These are phyloP conservation scores for Nesoenas mayeri DNA, from an alignment of 2,113 vertebrate species.

Conservation along the genomic window DNA sequence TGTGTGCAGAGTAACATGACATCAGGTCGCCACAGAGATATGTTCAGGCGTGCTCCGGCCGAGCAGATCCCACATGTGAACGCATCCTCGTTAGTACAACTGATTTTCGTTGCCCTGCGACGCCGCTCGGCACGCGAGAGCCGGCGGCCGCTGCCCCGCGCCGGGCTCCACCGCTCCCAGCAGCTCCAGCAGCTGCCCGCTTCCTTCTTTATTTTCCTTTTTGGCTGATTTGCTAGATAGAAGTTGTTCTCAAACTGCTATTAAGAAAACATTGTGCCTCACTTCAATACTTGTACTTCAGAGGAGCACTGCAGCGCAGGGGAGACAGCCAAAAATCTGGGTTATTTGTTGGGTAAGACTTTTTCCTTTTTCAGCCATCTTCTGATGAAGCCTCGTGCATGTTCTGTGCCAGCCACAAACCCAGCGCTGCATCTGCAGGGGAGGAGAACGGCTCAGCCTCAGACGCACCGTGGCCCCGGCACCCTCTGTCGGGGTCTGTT, in stretches of 20 bases:
- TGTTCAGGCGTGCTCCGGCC: not conserved
- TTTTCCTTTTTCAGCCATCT: conserved; percentile 33
- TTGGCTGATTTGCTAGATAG: conserved; percentile 32
- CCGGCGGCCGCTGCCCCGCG: not conserved
- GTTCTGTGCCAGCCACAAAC: conserved; percentile 24
- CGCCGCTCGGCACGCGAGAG: not conserved
- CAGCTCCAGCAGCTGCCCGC: not conserved
- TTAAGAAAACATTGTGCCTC: conserved; percentile 46
- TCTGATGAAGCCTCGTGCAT: not conserved
- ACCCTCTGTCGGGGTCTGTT: not conserved
- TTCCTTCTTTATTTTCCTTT: not conserved
- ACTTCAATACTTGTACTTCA: not conserved
- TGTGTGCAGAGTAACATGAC: not conserved
- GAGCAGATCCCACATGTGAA: not conserved
- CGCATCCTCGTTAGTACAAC: not conserved
- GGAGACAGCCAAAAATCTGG: conserved; percentile 31
- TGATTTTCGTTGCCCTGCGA: not conserved
- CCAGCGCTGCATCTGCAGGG: conserved; percentile 48
- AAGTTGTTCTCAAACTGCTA: conserved; percentile 12
- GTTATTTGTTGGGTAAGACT: not conserved
- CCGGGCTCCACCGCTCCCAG: not conserved
- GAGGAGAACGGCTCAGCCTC: not conserved
- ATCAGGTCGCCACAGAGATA: not conserved
- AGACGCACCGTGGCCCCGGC: not conserved
- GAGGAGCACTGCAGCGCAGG: not conserved